A percentile compares a stretch with the other conserved stretches of the same genome.
Evolutionary conservation across 2,797 vertebrate genomes (phyloP).

Genomic region (Cyprinella venusta): DNA sequence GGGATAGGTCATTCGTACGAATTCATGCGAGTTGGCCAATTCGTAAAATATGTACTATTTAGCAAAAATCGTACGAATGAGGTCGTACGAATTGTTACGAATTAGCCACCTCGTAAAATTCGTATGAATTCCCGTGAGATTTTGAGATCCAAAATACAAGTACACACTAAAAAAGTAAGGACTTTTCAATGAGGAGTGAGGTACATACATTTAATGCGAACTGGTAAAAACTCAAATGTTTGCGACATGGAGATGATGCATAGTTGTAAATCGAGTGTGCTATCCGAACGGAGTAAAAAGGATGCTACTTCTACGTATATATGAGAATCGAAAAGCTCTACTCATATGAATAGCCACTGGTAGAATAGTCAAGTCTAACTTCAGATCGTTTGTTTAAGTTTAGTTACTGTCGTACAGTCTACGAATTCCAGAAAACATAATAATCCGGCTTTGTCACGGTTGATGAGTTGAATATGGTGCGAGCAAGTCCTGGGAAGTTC

Average conservation of each 20-base stretch:
- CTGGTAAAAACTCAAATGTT: background rate
- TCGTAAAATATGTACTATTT: too few species aligned
- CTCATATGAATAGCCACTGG: background rate
- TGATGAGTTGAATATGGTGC: background rate
- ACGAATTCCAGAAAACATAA: background rate
- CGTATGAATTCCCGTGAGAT: too few species aligned
- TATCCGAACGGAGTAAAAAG: slow-evolving; percentile 49
- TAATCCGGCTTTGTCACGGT: background rate
- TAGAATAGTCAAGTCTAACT: slow-evolving; percentile 27
- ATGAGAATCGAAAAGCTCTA: background rate
- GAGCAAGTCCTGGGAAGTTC: slow-evolving; percentile 12
- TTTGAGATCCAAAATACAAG: background rate
- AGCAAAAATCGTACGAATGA: too few species aligned
- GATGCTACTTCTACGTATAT: slow-evolving; percentile 21
- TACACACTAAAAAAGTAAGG: background rate
- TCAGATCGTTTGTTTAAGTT: slow-evolving; percentile 6
- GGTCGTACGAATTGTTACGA: too few species aligned
- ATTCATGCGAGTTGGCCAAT: too few species aligned
- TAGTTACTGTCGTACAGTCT: slow-evolving; percentile 1
- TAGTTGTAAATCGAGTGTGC: slow-evolving; percentile 79
- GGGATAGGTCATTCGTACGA: too few species aligned
- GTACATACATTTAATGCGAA: background rate
- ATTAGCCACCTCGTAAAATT: too few species aligned
- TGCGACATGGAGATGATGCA: slow-evolving; percentile 70
- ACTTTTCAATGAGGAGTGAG: background rate